A percentile compares a stretch with the other conserved stretches of the same genome.
Conservation (phyloP, 2,888 invertebrate genomes). For the Callinectes sapidus region DNA sequence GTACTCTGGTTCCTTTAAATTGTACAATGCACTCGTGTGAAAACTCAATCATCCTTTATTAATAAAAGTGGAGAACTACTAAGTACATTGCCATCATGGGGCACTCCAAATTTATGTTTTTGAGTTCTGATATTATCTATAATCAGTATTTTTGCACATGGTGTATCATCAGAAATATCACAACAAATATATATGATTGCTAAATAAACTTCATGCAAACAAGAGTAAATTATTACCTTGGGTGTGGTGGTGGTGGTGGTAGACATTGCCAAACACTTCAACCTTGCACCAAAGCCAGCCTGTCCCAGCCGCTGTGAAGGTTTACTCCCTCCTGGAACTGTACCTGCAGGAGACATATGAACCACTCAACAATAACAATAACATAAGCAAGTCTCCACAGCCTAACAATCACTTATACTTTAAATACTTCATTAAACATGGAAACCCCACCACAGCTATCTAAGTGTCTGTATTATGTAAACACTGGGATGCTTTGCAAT, state of each 20-base stretch:
- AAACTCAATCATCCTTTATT: neutral
- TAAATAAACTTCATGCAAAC: neutral
- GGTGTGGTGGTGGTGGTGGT: neutral
- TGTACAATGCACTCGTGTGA: neutral
- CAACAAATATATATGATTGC: neutral
- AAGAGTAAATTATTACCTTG: neutral
- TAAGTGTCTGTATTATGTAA: no score
- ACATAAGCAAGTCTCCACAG: neutral
- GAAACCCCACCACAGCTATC: no score
- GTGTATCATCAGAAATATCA: no score
- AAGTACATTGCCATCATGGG: no score
- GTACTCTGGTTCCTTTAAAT: slow-evolving; percentile 42
- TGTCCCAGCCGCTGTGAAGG: neutral
- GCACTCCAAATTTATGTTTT: neutral
- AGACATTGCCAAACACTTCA: neutral
- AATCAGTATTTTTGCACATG: no score
- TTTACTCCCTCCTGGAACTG: neutral
- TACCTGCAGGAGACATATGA: neutral
- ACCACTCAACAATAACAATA: neutral
- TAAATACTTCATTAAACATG: neutral
- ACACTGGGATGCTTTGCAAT: no score
- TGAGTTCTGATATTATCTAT: neutral
- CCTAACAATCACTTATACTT: neutral
- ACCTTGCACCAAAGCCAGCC: neutral
- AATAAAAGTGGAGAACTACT: no score